Percentiles rank a stretch among this genome's conserved stretches.
Conservation (phyloP, 2,113 vertebrate species). For the Equus przewalskii region DNA sequence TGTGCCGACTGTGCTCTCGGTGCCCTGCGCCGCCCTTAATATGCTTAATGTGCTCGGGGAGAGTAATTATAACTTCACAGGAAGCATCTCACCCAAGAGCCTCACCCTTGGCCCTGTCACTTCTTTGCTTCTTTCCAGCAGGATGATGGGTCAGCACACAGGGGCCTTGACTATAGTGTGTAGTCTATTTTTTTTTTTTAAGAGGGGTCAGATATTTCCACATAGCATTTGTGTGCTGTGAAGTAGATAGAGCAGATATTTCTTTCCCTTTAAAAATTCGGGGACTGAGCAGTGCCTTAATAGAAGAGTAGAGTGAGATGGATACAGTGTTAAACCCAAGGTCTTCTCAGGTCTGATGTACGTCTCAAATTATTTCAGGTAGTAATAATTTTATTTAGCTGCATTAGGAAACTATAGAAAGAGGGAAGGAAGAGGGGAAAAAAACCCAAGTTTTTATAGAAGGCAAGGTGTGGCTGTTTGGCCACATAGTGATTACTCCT, state of each 20-base stretch:
- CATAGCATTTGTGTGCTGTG: neutral
- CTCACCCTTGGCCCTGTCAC: neutral
- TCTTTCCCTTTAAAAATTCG: neutral
- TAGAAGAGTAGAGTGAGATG: neutral
- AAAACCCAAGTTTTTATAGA: neutral
- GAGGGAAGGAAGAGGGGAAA: neutral
- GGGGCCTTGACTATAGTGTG: neutral
- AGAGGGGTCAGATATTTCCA: neutral
- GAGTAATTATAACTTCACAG: constrained; percentile 43
- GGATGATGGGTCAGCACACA: neutral
- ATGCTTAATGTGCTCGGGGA: neutral
- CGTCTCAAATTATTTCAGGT: neutral
- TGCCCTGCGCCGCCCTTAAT: neutral
- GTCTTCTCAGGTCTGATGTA: neutral
- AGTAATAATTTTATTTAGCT: constrained; percentile 11
- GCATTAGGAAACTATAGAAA: neutral
- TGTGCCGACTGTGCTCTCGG: neutral
- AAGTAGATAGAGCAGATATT: neutral
- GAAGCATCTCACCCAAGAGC: neutral
- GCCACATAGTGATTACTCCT: constrained; percentile 38
- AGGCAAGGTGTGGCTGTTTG: constrained; percentile 56
- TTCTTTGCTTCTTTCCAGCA: neutral
- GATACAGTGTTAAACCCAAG: neutral
- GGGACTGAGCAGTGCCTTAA: neutral
- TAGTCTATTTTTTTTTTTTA: neutral